Conservation (phyloP, 2,888 invertebrate genomes). For the Drosophila rubida region DNA sequence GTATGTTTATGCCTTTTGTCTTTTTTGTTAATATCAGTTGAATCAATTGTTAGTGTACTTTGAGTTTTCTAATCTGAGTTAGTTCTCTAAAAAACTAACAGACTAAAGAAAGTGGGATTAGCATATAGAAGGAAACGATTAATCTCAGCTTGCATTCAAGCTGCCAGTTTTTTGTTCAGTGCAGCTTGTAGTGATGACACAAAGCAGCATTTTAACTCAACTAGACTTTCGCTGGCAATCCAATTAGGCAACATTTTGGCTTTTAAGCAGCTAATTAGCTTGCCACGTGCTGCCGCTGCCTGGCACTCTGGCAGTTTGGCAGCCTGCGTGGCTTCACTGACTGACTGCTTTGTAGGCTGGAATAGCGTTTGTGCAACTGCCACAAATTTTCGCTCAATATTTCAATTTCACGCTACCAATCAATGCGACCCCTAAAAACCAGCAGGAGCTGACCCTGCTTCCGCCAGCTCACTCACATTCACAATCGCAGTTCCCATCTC, state of each 20-base stretch:
- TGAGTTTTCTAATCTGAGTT: too few species aligned
- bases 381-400: constrained; percentile 68
- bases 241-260: constrained; percentile 58
- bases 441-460: constrained; percentile 23
- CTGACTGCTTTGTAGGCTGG: constrained; percentile 11
- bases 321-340: constrained; percentile 24
- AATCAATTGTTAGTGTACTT: neutral
- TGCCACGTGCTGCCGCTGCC: neutral
- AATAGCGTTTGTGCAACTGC: constrained; percentile 36
- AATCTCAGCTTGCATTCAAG: neutral
- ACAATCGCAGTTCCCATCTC: neutral
- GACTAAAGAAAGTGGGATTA: too few species aligned
- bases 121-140: too few species aligned
- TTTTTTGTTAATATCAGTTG: too few species aligned
- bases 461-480: constrained; percentile 20
- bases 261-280: constrained; percentile 53
- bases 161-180: neutral
- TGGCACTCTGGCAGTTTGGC: neutral
- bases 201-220: constrained; percentile 14
- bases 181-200: neutral
- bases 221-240: constrained; percentile 39
- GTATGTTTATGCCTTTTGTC: too few species aligned
- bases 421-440: constrained; percentile 57
- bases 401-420: constrained; percentile 74
- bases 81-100: too few species aligned